These are phyloP conservation scores for Greenwoodochromis staneri DNA, from an alignment of 2,113 vertebrate genomes.

Conservation along the genomic window DNA sequence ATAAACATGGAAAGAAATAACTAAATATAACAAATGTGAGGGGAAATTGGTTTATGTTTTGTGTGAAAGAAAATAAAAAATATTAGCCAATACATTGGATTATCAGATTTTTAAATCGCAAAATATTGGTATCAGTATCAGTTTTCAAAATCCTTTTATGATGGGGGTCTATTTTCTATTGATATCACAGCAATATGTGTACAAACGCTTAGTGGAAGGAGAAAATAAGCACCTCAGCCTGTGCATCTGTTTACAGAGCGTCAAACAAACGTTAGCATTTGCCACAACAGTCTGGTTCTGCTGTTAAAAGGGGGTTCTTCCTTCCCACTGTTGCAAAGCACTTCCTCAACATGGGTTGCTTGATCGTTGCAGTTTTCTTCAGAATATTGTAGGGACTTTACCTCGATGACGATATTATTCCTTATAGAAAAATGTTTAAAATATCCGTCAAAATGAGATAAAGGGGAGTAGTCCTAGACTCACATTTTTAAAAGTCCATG, in stretches of 20 bases:
- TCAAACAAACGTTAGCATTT: background rate
- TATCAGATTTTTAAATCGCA: background rate
- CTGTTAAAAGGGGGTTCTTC: background rate
- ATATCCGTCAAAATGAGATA: background rate
- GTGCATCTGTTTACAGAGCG: background rate
- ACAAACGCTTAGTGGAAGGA: background rate
- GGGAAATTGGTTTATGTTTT: background rate
- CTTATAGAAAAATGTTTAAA: background rate
- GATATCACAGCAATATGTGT: background rate
- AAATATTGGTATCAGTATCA: background rate
- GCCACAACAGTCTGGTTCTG: background rate
- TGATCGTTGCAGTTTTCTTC: background rate
- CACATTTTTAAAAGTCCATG: too few relatives aligned
- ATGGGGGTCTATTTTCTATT: background rate
- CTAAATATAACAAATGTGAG: background rate
- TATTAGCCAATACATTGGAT: background rate
- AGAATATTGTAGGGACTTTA: background rate
- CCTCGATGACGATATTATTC: background rate
- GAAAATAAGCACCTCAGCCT: background rate
- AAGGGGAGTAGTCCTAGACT: background rate
- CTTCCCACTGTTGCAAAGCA: background rate
- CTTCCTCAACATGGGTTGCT: background rate
- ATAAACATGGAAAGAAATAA: background rate
- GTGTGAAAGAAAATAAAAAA: background rate
- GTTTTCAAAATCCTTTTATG: background rate